Percentiles rank a stretch among this genome's conserved stretches.
phyloP scores from a whole-genome alignment of 2,113 vertebrate genomes.

The Bombycilla garrulus region DNA sequence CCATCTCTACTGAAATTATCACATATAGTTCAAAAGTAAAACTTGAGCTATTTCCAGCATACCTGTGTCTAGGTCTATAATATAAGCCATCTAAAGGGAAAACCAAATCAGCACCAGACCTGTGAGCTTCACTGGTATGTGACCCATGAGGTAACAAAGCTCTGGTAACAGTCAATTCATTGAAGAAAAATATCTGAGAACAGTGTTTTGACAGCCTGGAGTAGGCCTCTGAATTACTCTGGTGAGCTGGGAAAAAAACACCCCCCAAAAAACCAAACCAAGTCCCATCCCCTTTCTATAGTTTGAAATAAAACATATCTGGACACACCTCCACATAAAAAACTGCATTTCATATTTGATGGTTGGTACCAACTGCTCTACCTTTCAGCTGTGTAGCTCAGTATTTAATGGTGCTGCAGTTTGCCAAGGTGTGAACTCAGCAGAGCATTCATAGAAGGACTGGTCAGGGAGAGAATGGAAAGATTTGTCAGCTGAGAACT shows the following conservation, averaged over 20 bases:
- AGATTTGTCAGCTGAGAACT: not conserved
- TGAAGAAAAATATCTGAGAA: not conserved
- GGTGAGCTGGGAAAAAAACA: not conserved
- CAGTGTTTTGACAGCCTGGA: not conserved
- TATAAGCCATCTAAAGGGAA: not conserved
- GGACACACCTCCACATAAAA: not conserved
- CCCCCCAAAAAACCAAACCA: not conserved
- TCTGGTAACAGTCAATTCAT: not conserved
- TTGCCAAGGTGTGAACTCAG: not conserved
- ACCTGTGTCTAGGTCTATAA: not conserved
- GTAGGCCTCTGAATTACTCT: not conserved
- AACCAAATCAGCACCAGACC: not conserved
- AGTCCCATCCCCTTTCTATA: not conserved
- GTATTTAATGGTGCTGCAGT: not conserved
- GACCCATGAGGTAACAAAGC: not conserved
- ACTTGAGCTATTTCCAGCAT: constrained; percentile 7
- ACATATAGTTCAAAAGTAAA: not conserved
- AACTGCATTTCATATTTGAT: not conserved
- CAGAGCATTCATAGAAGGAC: not conserved
- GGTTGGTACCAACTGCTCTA: not conserved
- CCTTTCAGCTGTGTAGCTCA: not conserved
- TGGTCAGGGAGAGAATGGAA: not conserved
- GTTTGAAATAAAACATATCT: not conserved
- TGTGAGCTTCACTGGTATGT: not conserved
- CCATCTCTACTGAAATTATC: constrained; percentile 1